Evolutionary conservation across 2,113 vertebrate genomes (phyloP), one percentile per base, ranked within the genome.

Genomic region (Nestor notabilis): DNA sequence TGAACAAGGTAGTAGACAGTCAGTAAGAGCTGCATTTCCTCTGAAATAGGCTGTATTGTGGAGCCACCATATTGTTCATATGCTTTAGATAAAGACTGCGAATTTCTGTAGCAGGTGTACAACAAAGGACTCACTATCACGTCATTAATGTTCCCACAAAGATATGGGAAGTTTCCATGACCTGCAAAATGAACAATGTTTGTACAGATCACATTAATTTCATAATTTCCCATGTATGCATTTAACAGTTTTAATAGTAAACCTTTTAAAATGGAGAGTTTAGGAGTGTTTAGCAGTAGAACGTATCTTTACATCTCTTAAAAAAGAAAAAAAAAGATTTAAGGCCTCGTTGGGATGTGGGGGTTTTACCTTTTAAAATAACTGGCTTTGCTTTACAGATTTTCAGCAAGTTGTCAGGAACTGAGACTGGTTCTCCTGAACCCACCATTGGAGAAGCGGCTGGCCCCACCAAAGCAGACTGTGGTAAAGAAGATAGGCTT

Each of bases 1-100:
- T 99, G 99, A 85, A 99, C 99, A 41, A 99, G 99, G 96, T 99
- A 99, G 98, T 99, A 99, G 85, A 99, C 99, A 1, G 99, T 99
- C 58, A 99, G 98, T 35, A 99, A 98, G 8, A 99, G 99, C 97
- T 99, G 99, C 99, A 99, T 99, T 98, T 99, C 99, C n/a, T 99
- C 98, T 2, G 99, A 99, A 90, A 99, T 98, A 5, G 99, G 99
- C 96, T 99, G 99, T 17, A 99, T 97, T 44, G 99, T 96, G 13
- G 99, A 97, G 17, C 99, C 96, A 9, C 99, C 98, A 0, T 98
- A 99, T 76, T 99, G 99, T 87, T 99, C 99, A 55, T 99, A 99
- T 4, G 99, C 98, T 91, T 99, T 97, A 50, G 99, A 99, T 55
- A 99, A 96, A 44, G 99, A 98, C 98, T 99, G 99, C 5, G 99